phyloP scores from a whole-genome alignment of 1,140 invertebrate genomes.

The Ladona fulva region DNA sequence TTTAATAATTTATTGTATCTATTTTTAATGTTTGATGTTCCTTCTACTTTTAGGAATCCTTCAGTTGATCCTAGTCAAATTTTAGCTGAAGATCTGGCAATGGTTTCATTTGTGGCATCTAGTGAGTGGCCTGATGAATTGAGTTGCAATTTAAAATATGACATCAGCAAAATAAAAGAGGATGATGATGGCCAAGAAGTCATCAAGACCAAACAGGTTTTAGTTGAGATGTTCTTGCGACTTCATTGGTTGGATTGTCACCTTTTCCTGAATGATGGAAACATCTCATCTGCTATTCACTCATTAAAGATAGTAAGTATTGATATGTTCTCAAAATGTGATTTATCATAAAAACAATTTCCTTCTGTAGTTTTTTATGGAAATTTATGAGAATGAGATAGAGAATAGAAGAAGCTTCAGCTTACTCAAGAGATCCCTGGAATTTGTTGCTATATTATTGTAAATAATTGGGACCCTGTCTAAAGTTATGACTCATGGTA shows the following conservation, averaged over 20 bases:
- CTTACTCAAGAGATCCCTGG: too few relatives aligned
- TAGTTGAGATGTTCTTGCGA: background rate
- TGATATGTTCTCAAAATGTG: background rate
- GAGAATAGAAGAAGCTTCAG: too few relatives aligned
- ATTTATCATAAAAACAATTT: too few relatives aligned
- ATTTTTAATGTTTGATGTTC: background rate
- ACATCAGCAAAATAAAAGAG: background rate
- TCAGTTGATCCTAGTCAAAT: background rate
- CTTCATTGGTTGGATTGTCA: constrained; percentile 1
- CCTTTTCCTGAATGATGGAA: background rate
- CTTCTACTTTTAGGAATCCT: background rate
- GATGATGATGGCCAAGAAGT: background rate
- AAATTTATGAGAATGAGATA: too few relatives aligned
- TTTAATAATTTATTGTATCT: too few relatives aligned
- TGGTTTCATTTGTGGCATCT: background rate
- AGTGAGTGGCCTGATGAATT: background rate
- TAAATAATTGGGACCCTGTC: too few relatives aligned
- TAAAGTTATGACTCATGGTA: too few relatives aligned
- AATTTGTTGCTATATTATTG: too few relatives aligned
- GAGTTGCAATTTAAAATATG: background rate
- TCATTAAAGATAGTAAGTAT: background rate
- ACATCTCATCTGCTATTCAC: background rate
- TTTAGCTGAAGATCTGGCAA: background rate
- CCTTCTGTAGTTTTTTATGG: too few relatives aligned
- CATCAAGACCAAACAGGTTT: background rate